Evolutionary conservation across 2,797 vertebrate species (phyloP), one percentile per base, ranked within the genome.

Genomic region (Chelon auratus): DNA sequence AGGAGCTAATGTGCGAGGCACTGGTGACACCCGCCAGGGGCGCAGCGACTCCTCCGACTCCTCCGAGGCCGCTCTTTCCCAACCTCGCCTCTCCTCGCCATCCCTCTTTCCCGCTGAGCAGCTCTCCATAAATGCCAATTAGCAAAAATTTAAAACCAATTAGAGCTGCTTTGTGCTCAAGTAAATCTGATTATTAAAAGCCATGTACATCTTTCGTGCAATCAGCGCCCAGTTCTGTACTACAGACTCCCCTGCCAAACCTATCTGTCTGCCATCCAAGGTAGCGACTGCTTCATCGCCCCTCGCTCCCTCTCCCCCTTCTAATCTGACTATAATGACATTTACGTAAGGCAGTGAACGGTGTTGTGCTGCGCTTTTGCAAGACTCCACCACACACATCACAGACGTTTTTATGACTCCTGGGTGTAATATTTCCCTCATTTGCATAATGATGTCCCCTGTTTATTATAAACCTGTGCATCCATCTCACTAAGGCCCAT

Each of bases 361-460:
- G 78, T 56, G 78, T 75, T 75, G 62, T 80, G 80, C 71, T 52
- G 3, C 54, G 20, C 73, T 82, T 81, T 82, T 71, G 75, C 78
- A 64, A 72, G 75, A 77, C 83, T 72, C 58, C 57, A 2, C 81
- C 81, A 18, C 79, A 84, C 80, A 83, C 72, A 82, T 77, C 51
- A n/a, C 40, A 81, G 72, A 81, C 57, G 20, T 78, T 88, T 88
- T 89, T 91, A 90, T 73, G 81, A 68, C 87, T 82, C 81, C 71
- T 53, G 70, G 78, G 80, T 81, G 82, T 89, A 86, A 92, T 90
- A 89, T 88, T 90, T 87, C 67, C 75, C 43, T 80, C 74, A 90
- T 93, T 91, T 92, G 88, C 86, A 91, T 92, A 93, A 92, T 83
- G 83, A 88, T 84, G 66, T 88, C 84, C 80, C 83, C 80, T 91